Evolutionary conservation across 2,888 invertebrate species (phyloP), one percentile per base, ranked within the genome.

Genomic region (Frankliniella intonsa): DNA sequence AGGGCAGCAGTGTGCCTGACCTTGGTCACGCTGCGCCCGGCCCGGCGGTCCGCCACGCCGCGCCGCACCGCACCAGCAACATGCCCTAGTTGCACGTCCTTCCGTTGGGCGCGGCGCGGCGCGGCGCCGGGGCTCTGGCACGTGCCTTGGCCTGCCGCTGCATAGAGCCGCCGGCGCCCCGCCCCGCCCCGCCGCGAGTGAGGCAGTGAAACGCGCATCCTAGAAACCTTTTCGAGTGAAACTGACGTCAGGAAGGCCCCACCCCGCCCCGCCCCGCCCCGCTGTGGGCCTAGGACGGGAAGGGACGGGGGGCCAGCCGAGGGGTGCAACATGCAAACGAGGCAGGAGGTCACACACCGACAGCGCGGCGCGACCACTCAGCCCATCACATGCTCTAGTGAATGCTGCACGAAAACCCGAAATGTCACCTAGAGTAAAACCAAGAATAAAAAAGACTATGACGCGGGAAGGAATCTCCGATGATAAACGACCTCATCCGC

Each of bases 51-150:
- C 12, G 69, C 22, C 12, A 2, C 22, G 69, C 69, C 69, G n/a
- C 9, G 17, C 9, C 22, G 11, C 69, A 69, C 69, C 11, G 69
- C 22, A 22, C 69, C 69, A 22, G 22, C 62, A 17, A 9, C 69
- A 76, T 12, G 69, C 69, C 69, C 69, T 76, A 76, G 69, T 76
- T 76, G 69, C 69, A 76, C 69, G 69, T 76, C 69, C 69, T 76
- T 76, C 69, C 69, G 69, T 22, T 76, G 69, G 69, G 69, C 25
- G 69, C 25, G 69, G 69, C 25, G 22, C 11, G 69, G 69, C 69
- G 10, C 8, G 69, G 69, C 69, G 69, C 69, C 3, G 55, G 55
- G 3, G 55, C 55, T 17, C 55, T 12, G 17, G 55, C 62, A 62
- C 62, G 69, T 25, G 69, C 69, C 69, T 76, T 76, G 69, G 69